A percentile compares a stretch with the other conserved stretches of the same genome.
phyloP scores from a whole-genome alignment of 2,113 vertebrate species.

The Siphamia tubifer region DNA sequence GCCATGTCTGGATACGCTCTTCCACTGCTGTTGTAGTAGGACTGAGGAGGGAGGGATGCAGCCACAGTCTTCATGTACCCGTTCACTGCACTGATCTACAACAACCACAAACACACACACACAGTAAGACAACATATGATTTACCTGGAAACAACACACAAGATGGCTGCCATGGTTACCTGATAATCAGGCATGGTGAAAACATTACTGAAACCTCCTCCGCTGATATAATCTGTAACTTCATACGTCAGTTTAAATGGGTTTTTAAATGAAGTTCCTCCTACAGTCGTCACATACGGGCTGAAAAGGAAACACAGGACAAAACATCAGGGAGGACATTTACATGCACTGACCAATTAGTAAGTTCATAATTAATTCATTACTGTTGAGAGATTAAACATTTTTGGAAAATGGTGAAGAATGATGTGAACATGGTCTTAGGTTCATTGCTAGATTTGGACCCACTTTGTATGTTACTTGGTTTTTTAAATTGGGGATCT shows the following conservation, averaged over 20 bases:
- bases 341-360: too few relatives aligned
- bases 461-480: too few relatives aligned
- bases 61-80: conserved; percentile 77
- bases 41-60: conserved; percentile 83
- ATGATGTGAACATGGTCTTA: too few relatives aligned
- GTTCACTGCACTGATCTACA: conserved; percentile 82
- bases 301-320: conserved; percentile 64
- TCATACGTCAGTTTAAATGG: conserved; percentile 87
- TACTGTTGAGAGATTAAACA: too few relatives aligned
- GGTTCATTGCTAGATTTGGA: too few relatives aligned
- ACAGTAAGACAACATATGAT: not conserved
- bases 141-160: too few relatives aligned
- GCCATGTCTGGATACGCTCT: conserved; percentile 94
- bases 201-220: conserved; percentile 95
- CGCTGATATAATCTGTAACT: conserved; percentile 92
- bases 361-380: too few relatives aligned
- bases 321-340: too few relatives aligned
- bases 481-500: too few relatives aligned
- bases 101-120: conserved; percentile 4
- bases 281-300: conserved; percentile 95
- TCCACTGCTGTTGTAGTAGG: conserved; percentile 90
- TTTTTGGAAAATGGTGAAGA: too few relatives aligned
- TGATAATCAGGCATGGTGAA: conserved; percentile 92
- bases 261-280: conserved; percentile 93
- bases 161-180: conserved; percentile 66